Evolutionary conservation across 1,140 invertebrate species (phyloP).

Genomic region (Drosophila erecta): DNA sequence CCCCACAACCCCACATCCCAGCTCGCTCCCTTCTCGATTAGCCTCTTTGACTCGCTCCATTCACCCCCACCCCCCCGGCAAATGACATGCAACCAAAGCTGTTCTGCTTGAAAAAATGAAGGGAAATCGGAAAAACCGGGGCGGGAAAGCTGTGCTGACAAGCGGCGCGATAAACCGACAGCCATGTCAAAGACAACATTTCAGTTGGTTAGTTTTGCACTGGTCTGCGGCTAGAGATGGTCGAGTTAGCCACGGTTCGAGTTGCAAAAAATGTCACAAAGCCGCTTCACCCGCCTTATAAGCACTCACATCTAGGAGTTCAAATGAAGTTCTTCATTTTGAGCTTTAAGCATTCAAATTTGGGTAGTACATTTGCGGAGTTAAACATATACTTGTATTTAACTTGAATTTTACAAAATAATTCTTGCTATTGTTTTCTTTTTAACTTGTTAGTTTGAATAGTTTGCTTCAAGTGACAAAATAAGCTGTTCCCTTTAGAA

Average conservation of each 20-base stretch:
- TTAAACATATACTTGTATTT: too few relatives aligned
- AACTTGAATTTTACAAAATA: too few relatives aligned
- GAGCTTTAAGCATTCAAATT: background rate
- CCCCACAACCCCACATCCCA: background rate
- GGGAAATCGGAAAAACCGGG: constrained; percentile 10
- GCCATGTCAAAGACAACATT: constrained; percentile 80
- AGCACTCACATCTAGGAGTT: background rate
- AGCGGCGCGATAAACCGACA: constrained; percentile 80
- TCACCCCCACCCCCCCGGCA: constrained; percentile 15
- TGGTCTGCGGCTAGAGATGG: constrained; percentile 64
- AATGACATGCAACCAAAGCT: constrained; percentile 77
- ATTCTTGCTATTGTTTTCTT: too few relatives aligned
- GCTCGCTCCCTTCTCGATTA: constrained; percentile 20
- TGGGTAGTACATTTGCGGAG: background rate
- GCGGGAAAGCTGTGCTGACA: constrained; percentile 62
- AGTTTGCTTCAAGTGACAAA: background rate
- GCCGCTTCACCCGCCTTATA: background rate
- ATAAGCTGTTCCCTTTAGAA: too few relatives aligned
- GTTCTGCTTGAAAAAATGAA: constrained; percentile 17
- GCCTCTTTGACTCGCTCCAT: background rate
- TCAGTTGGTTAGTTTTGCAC: constrained; percentile 75
- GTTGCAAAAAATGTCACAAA: background rate
- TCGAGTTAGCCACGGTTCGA: too few relatives aligned
- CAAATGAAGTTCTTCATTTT: background rate
- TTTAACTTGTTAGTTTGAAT: background rate